Base-by-base conservation (phyloP, 2,888 invertebrate genomes). In the Sesia bembeciformis region DNA sequence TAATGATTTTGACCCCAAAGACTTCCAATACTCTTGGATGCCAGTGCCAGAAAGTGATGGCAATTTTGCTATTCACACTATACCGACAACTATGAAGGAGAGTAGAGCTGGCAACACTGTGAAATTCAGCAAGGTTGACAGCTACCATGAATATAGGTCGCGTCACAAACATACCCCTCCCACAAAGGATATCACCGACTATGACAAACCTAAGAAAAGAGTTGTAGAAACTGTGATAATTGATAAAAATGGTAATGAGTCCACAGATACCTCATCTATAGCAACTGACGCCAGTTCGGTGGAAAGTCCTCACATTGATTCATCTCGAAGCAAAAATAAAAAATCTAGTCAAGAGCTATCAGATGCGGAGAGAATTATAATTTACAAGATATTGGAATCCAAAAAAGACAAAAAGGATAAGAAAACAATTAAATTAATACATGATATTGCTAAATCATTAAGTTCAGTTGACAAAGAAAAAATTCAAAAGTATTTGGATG, bases 91-190 rank as follows among this genome's bases (percentile, higher is more conserved):
- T 38, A 58, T 74, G 2, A 76, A 70, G 52, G 76, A 72, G 51
- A 67, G 68, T 0, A 83, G 78, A 57, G 58, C 68, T 23, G 73
- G 70, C n/a, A 84, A 81, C 54, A 68, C 70, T 49, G 87, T 88
- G 0, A 86, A 84, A 58, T 87, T 88, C 55, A 81, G 81, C 61
- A 70, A 79, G 63, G 73, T 79, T 4, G 84, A 87, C 57, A 85
- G 81, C 58, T 88, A 89, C 59, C 87, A 88, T 50, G 87, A 88
- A 62, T 89, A 89, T 59, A 75, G 89, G 52, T 85, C 87, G 3
- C 71, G 83, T 1, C 86, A 87, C 57, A 85, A 83, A 61, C 89
- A 89, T 59, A 88, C 89, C 2, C 89, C 89, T 5, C 89, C 89
- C 0, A 88, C 89, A 8, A 87, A 85, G 6, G 84, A 86, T 39